Percentiles rank a stretch among this genome's conserved stretches.
Conservation (phyloP, 2,888 invertebrate genomes). For the Leptinotarsa peninsularis region DNA sequence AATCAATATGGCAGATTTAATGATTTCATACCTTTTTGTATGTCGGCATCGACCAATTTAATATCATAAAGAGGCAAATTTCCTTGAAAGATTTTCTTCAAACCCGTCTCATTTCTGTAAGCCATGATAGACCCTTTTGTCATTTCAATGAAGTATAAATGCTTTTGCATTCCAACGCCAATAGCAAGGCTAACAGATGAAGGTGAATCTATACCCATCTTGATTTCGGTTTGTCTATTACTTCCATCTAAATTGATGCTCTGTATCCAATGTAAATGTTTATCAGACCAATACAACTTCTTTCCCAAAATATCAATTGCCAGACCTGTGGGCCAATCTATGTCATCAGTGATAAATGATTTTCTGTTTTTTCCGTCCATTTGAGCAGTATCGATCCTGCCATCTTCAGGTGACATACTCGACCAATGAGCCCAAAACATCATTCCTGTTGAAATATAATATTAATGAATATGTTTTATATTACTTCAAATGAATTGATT, state of each 20-base stretch:
- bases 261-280: slow-evolving; percentile 76
- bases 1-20: not conserved
- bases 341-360: slow-evolving; percentile 65
- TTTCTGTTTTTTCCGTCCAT: slow-evolving; percentile 78
- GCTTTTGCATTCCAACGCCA: slow-evolving; percentile 65
- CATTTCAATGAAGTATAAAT: slow-evolving; percentile 79
- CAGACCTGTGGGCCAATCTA: slow-evolving; percentile 83
- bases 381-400: slow-evolving; percentile 76
- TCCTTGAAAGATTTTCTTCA: slow-evolving; percentile 69
- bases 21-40: slow-evolving; percentile 67
- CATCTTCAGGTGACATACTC: slow-evolving; percentile 64
- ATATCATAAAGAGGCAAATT: slow-evolving; percentile 77
- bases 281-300: slow-evolving; percentile 80
- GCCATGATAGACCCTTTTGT: slow-evolving; percentile 72
- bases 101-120: slow-evolving; percentile 65
- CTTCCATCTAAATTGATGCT: slow-evolving; percentile 72
- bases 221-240: slow-evolving; percentile 67
- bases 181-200: slow-evolving; percentile 63
- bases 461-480: too few species aligned
- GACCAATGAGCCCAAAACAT: slow-evolving; percentile 87
- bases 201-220: slow-evolving; percentile 68
- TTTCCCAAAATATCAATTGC: slow-evolving; percentile 73
- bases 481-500: too few species aligned
- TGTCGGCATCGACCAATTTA: slow-evolving; percentile 73
- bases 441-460: slow-evolving; percentile 65